Evolutionary conservation across 2,113 vertebrate species (phyloP).

Genomic region (Pseudopodoces humilis): DNA sequence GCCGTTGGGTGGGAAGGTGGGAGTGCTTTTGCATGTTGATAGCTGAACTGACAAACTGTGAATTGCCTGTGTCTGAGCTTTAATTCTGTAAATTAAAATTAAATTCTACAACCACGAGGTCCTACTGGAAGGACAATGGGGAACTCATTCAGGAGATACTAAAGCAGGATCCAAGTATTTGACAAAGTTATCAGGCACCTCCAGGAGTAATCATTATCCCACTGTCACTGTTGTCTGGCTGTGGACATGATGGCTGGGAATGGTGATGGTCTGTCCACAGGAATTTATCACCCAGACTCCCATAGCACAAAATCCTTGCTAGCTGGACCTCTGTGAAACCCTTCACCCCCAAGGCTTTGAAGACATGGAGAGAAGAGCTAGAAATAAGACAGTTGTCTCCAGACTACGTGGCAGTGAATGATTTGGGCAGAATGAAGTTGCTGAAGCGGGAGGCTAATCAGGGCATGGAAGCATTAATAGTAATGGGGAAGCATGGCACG

Average conservation of each 20-base stretch:
- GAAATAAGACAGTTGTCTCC: neutral
- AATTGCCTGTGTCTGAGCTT: neutral
- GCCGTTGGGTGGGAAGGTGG: neutral
- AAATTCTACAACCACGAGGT: neutral
- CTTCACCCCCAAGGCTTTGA: neutral
- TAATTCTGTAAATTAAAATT: neutral
- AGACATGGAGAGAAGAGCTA: neutral
- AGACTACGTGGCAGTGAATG: neutral
- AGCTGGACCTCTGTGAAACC: neutral
- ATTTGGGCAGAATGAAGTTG: neutral
- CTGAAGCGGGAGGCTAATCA: neutral
- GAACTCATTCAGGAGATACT: neutral
- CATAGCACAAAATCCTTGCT: neutral
- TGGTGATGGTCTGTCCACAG: neutral
- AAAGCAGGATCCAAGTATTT: neutral
- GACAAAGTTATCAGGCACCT: neutral
- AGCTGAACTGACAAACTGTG: neutral
- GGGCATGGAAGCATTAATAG: neutral
- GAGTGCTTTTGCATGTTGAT: neutral
- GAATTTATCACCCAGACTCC: neutral
- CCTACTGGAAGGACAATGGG: neutral
- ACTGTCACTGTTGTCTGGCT: neutral
- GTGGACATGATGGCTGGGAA: neutral
- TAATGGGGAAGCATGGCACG: rapidly evolving
- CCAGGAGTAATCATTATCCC: neutral